Percentiles rank a stretch among this genome's conserved stretches.
phyloP scores from a whole-genome alignment of 2,797 vertebrate species.

The Smutsia gigantea region DNA sequence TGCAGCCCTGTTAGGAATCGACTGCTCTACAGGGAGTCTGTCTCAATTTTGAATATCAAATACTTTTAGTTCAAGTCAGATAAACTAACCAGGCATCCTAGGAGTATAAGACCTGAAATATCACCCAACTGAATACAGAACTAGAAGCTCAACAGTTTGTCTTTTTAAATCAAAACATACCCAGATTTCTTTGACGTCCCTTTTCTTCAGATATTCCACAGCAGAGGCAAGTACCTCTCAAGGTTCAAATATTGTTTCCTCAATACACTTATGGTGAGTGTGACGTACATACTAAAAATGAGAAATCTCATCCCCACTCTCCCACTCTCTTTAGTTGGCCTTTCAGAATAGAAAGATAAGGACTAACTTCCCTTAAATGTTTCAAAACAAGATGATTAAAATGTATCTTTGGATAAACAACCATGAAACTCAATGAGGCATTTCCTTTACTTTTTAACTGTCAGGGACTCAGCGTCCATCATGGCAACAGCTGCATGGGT shows the following conservation, averaged over 20 bases:
- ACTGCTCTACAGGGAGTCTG: neutral
- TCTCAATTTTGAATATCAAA: slow-evolving; percentile 29
- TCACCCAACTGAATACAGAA: slow-evolving; percentile 23
- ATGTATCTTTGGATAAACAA: slow-evolving; percentile 67
- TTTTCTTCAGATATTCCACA: neutral
- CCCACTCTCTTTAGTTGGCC: neutral
- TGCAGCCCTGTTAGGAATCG: neutral
- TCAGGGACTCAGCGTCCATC: slow-evolving; percentile 48
- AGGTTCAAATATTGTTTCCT: neutral
- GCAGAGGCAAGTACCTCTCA: neutral
- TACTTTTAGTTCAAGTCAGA: neutral
- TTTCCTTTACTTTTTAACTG: slow-evolving; percentile 71
- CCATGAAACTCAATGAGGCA: slow-evolving; percentile 66
- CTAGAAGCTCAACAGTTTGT: slow-evolving; percentile 24
- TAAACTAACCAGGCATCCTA: neutral
- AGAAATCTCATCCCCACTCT: neutral
- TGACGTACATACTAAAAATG: slow-evolving; percentile 11
- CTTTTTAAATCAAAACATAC: slow-evolving; percentile 7
- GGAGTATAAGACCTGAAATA: neutral
- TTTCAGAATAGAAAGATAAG: slow-evolving; percentile 53
- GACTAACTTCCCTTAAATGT: slow-evolving; percentile 63
- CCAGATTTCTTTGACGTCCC: neutral
- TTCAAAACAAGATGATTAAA: slow-evolving; percentile 79
- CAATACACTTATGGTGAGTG: neutral
- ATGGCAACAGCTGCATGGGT: slow-evolving; percentile 57